These are phyloP conservation scores for Syritta pipiens DNA, from an alignment of 2,888 invertebrate genomes.

Conservation along the genomic window DNA sequence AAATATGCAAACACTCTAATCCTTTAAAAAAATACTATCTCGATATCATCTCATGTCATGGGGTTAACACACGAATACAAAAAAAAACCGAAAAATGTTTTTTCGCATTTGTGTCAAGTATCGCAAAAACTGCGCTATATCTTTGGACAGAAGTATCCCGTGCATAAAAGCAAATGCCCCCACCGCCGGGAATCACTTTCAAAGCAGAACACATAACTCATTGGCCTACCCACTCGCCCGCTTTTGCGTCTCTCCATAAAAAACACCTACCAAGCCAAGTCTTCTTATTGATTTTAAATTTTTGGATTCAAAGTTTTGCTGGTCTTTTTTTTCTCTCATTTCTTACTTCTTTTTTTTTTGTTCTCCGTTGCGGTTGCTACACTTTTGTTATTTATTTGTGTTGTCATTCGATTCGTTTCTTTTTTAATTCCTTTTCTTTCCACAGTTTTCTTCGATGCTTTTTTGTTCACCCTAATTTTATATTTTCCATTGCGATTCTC, in stretches of 20 bases:
- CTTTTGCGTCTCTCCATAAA: background rate
- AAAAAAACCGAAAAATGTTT: background rate
- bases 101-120: background rate
- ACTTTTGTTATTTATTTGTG: slow-evolving; percentile 39
- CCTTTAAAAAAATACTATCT: too few species aligned
- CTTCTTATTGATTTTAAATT: slow-evolving; percentile 42
- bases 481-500: slow-evolving; percentile 64
- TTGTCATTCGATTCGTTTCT: slow-evolving; percentile 19
- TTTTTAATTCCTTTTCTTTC: slow-evolving; percentile 17
- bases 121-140: slow-evolving; percentile 8
- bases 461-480: slow-evolving; percentile 37
- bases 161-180: slow-evolving; percentile 24
- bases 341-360: background rate
- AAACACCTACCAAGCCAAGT: background rate
- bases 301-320: slow-evolving; percentile 2
- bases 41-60: too few species aligned
- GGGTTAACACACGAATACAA: background rate
- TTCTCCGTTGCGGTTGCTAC: slow-evolving; percentile 54
- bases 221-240: background rate
- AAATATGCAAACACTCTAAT: too few species aligned
- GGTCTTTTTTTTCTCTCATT: background rate
- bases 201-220: slow-evolving; percentile 17
- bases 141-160: slow-evolving; percentile 2
- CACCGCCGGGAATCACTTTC: slow-evolving; percentile 23
- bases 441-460: too few species aligned